phyloP scores from a whole-genome alignment of 2,113 vertebrate genomes.

The Prunella fulvescens region DNA sequence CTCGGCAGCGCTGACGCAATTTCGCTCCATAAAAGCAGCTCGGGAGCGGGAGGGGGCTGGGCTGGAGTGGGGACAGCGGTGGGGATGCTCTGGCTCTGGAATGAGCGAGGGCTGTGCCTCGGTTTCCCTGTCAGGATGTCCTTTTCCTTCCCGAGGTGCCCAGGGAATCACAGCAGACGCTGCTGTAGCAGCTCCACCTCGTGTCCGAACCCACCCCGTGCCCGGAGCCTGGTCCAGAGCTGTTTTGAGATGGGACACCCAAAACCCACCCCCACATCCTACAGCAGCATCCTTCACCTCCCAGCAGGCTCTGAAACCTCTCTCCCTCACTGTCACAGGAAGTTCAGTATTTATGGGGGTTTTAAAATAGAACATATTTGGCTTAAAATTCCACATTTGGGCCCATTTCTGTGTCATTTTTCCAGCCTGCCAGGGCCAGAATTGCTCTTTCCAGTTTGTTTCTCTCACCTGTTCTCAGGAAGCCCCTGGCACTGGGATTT shows the following conservation, averaged over 20 bases:
- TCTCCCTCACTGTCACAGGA: not conserved
- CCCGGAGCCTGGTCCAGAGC: fast-evolving
- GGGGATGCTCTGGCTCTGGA: not conserved
- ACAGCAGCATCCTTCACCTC: not conserved
- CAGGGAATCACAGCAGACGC: fast-evolving
- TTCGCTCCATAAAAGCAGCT: not conserved
- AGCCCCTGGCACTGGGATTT: not conserved
- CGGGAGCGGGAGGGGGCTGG: not conserved
- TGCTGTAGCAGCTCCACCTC: not conserved
- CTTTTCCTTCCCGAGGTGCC: fast-evolving
- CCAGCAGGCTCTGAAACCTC: not conserved
- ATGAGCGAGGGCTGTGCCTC: not conserved
- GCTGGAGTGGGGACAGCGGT: fast-evolving
- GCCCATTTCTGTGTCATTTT: not conserved
- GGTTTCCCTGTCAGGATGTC: fast-evolving
- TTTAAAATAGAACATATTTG: fast-evolving
- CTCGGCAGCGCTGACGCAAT: not conserved
- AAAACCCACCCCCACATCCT: fast-evolving
- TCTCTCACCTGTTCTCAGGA: not conserved
- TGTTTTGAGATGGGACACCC: not conserved
- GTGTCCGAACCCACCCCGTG: not conserved
- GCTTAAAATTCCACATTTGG: not conserved
- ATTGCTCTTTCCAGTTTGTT: not conserved
- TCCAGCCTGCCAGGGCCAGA: too few relatives aligned
- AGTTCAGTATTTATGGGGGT: not conserved